Base-by-base conservation (phyloP, 2,888 invertebrate species). In the Eupsilia transversa region DNA sequence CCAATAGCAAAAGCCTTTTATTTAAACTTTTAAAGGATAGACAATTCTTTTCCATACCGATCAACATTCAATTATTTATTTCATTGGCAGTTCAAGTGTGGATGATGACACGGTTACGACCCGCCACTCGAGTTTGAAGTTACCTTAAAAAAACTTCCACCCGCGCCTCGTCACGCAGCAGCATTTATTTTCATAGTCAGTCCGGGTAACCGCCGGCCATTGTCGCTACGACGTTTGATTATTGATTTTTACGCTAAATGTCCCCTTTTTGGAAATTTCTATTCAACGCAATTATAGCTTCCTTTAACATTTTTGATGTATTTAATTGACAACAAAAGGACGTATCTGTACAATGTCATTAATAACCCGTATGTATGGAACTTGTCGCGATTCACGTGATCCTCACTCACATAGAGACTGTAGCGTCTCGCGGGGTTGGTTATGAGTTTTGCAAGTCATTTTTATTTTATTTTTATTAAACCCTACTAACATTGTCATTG, bases 221-320 rank as follows among this genome's bases (percentile, higher is more conserved):
- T 96, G 96, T 96, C 91, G 86, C 86, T 83, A 87, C 87, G 90
- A 91, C 94, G 91, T 94, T 94, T 93, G 94, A 96, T 96, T 96
- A 96, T 96, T 96, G 96, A 96, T 96, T 96, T 96, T 96, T 94
- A 96, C 96, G 96, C 96, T 93, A 95, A 95, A 96, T 94, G 94
- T 93, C 94, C 90, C 93, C 93, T 95, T 95, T 95, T 93, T 91
- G 87, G 87, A 91, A 93, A 93, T 82, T 88, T 89, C 94, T 91
- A 95, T 96, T 96, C 93, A 95, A 90, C 87, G 91, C 93, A 95
- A 95, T 95, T 94, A 95, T 93, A 90, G 91, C 89, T 95, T 94
- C 94, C 93, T 94, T 94, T 93, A 91, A 92, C 90, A 90, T 92
- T 94, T 92, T 92, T 90, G 92, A 94, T 93, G 92, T 93, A 93